Conservation (phyloP, 1,140 invertebrate genomes). For the Vanessa tameamea region DNA sequence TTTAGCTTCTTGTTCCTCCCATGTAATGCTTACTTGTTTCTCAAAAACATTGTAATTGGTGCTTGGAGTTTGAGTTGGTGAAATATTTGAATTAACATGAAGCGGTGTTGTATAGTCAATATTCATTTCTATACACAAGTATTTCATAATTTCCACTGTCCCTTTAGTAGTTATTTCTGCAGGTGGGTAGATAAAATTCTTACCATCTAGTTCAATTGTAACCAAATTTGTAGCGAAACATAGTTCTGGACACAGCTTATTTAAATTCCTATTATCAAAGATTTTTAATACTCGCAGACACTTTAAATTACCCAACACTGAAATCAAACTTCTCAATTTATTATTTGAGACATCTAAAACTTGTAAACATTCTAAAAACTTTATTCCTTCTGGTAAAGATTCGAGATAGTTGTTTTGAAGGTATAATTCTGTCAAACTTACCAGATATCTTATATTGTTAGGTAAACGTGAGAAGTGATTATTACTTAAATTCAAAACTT, state of each 20-base stretch:
- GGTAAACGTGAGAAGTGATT: conserved; percentile 86
- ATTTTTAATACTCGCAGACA: conserved; percentile 82
- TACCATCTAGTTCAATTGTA: conserved; percentile 82
- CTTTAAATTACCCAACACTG: conserved; percentile 83
- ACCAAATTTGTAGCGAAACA: conserved; percentile 82
- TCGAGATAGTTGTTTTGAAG: conserved; percentile 84
- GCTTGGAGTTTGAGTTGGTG: conserved; percentile 44
- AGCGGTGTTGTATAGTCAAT: conserved; percentile 63
- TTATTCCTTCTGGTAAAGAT: conserved; percentile 85
- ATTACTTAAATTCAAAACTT: conserved; percentile 86
- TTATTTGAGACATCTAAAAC: conserved; percentile 88
- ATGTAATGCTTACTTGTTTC: conserved; percentile 58
- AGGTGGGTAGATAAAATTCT: conserved; percentile 84
- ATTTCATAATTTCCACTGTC: conserved; percentile 85
- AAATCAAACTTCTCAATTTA: conserved; percentile 84
- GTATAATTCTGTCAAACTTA: conserved; percentile 85
- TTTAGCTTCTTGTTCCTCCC: conserved; percentile 76
- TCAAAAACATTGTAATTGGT: conserved; percentile 56
- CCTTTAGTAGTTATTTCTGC: conserved; percentile 81
- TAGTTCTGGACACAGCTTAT: conserved; percentile 83
- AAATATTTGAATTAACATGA: conserved; percentile 41
- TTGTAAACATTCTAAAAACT: conserved; percentile 82
- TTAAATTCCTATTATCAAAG: conserved; percentile 81
- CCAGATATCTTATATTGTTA: conserved; percentile 82
- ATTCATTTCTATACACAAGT: conserved; percentile 81